A percentile compares a stretch with the other conserved stretches of the same genome.
phyloP scores from a whole-genome alignment of 2,888 invertebrate genomes.

The Epinotia brunnichana region DNA sequence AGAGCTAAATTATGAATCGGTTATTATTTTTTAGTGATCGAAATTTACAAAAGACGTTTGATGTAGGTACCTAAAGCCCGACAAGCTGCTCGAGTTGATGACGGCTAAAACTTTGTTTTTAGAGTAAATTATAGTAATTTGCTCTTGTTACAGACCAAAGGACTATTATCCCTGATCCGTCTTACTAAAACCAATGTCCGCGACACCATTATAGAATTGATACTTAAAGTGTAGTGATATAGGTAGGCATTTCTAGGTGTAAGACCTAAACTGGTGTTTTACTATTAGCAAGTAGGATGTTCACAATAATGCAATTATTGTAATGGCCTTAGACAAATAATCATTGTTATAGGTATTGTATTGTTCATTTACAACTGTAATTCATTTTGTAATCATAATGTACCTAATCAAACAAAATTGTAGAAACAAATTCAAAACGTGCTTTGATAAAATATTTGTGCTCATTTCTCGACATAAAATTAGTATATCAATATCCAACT shows the following conservation, averaged over 20 bases:
- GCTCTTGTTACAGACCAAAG: background rate
- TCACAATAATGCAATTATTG: constrained; percentile 45
- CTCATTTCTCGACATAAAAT: constrained; percentile 25
- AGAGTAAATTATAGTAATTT: no score
- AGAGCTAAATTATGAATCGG: no score
- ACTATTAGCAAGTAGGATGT: constrained; percentile 40
- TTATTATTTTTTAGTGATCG: no score
- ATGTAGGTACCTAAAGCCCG: no score
- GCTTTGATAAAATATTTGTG: constrained; percentile 33
- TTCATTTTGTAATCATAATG: constrained; percentile 5
- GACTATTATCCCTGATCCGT: background rate
- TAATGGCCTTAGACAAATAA: constrained; percentile 44
- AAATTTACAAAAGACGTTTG: no score
- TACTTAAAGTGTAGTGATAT: constrained; percentile 44
- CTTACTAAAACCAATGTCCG: constrained; percentile 2
- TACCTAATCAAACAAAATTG: constrained; percentile 18
- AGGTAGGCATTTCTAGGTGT: constrained; percentile 46
- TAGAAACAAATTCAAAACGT: constrained; percentile 13
- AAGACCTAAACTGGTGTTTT: constrained; percentile 39
- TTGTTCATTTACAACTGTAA: constrained; percentile 6
- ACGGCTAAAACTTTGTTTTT: no score
- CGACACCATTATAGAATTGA: constrained; percentile 24
- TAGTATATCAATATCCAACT: constrained; percentile 73
- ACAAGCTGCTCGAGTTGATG: no score
- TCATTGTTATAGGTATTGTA: constrained; percentile 22